A percentile compares a stretch with the other conserved stretches of the same genome.
Evolutionary conservation across 2,888 invertebrate genomes (phyloP).

Genomic region (Spatulosminthurus flaviceps): DNA sequence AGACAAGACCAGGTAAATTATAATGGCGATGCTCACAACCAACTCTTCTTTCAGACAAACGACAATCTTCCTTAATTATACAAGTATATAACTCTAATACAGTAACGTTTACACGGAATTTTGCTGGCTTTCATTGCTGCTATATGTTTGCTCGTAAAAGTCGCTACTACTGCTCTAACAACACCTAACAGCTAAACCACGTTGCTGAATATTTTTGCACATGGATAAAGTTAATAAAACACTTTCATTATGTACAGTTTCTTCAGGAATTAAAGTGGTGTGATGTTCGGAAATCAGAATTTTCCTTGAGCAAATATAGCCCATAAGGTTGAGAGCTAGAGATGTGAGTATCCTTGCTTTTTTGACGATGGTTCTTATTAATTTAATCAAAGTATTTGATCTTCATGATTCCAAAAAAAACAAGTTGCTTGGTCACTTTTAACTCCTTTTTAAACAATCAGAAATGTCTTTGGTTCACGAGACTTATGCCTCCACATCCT

Average conservation of each 20-base stretch:
- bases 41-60: neutral
- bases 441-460: constrained; percentile 6
- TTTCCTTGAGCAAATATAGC: neutral
- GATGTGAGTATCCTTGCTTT: neutral
- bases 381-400: constrained; percentile 1
- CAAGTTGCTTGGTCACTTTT: constrained; percentile 43
- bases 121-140: too few relatives aligned
- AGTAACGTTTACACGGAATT: too few relatives aligned
- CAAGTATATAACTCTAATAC: too few relatives aligned
- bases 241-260: neutral
- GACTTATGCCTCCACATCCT: constrained; percentile 14
- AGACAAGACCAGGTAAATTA: too few relatives aligned
- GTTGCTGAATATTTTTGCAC: neutral
- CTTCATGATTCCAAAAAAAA: constrained; percentile 30
- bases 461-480: neutral
- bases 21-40: neutral
- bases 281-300: neutral
- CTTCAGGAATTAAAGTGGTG: neutral
- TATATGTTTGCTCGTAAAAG: too few relatives aligned
- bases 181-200: too few relatives aligned
- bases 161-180: too few relatives aligned
- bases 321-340: neutral
- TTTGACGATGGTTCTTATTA: neutral
- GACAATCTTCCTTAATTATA: neutral
- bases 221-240: neutral